phyloP scores from a whole-genome alignment of 2,113 vertebrate species.

The Turdus rufiventris region DNA sequence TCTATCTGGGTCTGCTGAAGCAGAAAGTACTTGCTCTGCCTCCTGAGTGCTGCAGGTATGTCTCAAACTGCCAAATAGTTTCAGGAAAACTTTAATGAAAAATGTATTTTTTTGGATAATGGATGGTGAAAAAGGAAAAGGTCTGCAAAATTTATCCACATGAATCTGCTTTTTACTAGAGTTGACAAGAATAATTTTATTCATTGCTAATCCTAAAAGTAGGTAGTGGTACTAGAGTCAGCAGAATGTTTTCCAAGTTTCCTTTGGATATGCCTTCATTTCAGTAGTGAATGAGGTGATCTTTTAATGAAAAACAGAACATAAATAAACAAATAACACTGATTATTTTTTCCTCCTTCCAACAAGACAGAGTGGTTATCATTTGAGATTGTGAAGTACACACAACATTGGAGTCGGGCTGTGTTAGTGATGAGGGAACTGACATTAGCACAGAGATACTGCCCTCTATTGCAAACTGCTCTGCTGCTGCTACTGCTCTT shows the following conservation, averaged over 20 bases:
- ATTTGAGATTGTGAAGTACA: neutral
- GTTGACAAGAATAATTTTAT: conserved; percentile 11
- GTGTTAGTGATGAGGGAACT: neutral
- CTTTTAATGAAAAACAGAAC: conserved; percentile 19
- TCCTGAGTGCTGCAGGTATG: neutral
- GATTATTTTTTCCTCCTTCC: neutral
- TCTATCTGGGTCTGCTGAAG: neutral
- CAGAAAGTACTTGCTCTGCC: neutral
- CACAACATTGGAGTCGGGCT: neutral
- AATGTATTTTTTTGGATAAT: neutral
- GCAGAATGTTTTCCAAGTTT: conserved; percentile 11
- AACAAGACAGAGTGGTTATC: neutral
- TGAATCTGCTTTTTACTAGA: neutral
- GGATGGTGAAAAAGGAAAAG: neutral
- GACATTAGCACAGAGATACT: neutral
- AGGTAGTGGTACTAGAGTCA: neutral
- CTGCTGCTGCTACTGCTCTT: neutral
- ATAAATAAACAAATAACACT: neutral
- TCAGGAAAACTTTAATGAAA: neutral
- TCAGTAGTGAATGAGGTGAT: neutral
- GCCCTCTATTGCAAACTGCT: conserved; percentile 17
- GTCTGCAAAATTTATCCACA: neutral
- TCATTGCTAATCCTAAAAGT: neutral
- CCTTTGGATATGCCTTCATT: neutral
- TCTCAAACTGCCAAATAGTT: neutral